Percentiles rank a stretch among this genome's conserved stretches.
phyloP scores from a whole-genome alignment of 2,888 invertebrate species.

The Scaptomyza tumidula region DNA sequence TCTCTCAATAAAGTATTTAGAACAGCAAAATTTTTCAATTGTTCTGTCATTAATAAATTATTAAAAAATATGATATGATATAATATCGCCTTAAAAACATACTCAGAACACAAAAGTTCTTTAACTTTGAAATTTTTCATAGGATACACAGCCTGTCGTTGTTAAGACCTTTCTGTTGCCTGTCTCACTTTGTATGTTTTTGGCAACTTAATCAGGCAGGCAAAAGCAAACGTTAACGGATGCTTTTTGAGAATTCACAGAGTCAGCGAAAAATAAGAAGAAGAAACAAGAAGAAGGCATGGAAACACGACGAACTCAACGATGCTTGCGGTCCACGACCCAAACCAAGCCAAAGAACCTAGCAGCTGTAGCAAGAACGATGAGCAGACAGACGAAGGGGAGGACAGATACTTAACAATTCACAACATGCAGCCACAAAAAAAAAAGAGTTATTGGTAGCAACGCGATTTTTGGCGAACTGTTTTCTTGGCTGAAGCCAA shows the following conservation, averaged over 20 bases:
- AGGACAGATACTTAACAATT: constrained; percentile 38
- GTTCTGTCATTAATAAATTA: too few species aligned
- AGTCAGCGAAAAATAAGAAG: constrained; percentile 17
- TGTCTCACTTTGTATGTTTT: constrained; percentile 54
- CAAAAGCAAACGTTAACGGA: constrained; percentile 65
- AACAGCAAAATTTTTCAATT: too few species aligned
- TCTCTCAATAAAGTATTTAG: too few species aligned
- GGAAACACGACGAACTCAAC: constrained; percentile 36
- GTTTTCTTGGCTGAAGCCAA: constrained; percentile 20
- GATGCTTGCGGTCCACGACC: constrained; percentile 47
- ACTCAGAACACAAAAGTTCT: too few species aligned
- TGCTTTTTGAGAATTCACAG: constrained; percentile 75
- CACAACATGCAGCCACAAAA: constrained; percentile 41
- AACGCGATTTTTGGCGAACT: constrained; percentile 19
- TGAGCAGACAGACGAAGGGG: constrained; percentile 6
- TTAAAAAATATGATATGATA: too few species aligned
- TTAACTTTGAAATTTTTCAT: too few species aligned
- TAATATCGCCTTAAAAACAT: too few species aligned
- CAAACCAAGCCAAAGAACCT: constrained; percentile 41
- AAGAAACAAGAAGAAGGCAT: constrained; percentile 24
- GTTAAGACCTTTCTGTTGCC: background rate
- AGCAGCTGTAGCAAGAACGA: constrained; percentile 11
- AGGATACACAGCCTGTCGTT: constrained; percentile 9
- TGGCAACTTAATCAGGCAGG: constrained; percentile 76
- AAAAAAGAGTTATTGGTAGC: constrained; percentile 46